Evolutionary conservation across 2,888 invertebrate genomes (phyloP).

Genomic region (Zaprionus obscuricornis): DNA sequence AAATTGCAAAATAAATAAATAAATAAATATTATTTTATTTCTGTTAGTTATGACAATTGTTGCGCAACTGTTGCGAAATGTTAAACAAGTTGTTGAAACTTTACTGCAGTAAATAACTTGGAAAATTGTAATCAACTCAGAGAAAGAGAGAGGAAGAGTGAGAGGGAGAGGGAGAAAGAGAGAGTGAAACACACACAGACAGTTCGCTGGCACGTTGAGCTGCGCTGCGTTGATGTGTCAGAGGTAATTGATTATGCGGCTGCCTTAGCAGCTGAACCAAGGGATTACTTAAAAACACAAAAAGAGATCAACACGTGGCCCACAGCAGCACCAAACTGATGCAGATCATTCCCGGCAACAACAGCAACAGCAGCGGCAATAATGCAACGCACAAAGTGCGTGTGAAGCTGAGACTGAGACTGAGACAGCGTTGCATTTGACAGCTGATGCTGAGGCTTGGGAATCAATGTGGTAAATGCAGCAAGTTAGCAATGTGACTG

Average conservation of each 20-base stretch:
- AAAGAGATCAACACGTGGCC: constrained; percentile 16
- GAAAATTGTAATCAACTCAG: too few relatives aligned
- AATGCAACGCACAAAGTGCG: constrained; percentile 25
- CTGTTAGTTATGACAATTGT: too few relatives aligned
- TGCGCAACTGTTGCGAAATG: too few relatives aligned
- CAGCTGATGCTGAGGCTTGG: constrained; percentile 45
- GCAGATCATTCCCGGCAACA: constrained; percentile 35
- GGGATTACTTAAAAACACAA: neutral
- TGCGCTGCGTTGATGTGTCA: constrained; percentile 24
- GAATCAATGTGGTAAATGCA: constrained; percentile 30
- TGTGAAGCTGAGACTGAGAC: constrained; percentile 44
- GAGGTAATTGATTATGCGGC: constrained; percentile 8
- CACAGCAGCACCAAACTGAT: constrained; percentile 20
- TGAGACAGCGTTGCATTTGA: constrained; percentile 21
- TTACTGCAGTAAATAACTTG: too few relatives aligned
- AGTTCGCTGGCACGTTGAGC: too few relatives aligned
- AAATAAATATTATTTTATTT: too few relatives aligned
- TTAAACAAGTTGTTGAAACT: too few relatives aligned
- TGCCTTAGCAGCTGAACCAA: neutral
- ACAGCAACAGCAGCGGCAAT: neutral
- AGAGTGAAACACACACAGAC: too few relatives aligned
- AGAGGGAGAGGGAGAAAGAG: too few relatives aligned
- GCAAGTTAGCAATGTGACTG: too few relatives aligned
- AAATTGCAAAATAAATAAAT: too few relatives aligned
- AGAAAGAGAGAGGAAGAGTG: too few relatives aligned